These are phyloP conservation scores for Lithobates sylvaticus DNA, from an alignment of 2,797 vertebrate species.

Conservation along the genomic window DNA sequence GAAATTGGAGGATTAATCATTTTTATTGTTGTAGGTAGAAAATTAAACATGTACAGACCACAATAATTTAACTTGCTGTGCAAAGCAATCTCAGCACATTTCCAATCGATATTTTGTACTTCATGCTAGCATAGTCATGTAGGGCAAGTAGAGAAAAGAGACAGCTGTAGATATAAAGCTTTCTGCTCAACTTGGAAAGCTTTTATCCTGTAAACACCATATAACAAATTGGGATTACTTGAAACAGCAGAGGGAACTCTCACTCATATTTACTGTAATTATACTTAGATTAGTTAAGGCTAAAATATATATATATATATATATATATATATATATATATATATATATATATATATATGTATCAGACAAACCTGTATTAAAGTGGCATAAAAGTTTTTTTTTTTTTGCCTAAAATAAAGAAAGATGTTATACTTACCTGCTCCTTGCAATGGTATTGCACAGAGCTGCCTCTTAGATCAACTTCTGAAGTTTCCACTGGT, in stretches of 20 bases:
- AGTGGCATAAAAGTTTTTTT: too few species aligned
- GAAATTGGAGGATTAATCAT: conserved; percentile 73
- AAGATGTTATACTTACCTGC: too few species aligned
- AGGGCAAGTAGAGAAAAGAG: conserved; percentile 59
- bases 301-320: too few species aligned
- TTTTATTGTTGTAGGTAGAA: conserved; percentile 73
- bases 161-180: conserved; percentile 56
- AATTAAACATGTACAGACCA: conserved; percentile 70
- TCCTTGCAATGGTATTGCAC: too few species aligned
- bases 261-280: background rate
- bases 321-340: background rate
- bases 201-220: conserved; percentile 63
- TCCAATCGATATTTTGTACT: conserved; percentile 71
- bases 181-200: conserved; percentile 64
- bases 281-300: background rate
- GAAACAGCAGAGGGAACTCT: conserved; percentile 45
- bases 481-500: too few species aligned
- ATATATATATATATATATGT: background rate
- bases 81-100: conserved; percentile 64
- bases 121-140: conserved; percentile 68
- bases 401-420: too few species aligned
- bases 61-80: conserved; percentile 68
- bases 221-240: conserved; percentile 62
- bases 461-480: too few species aligned
- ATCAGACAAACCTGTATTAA: background rate